phyloP scores from a whole-genome alignment of 2,113 vertebrate genomes.

The Mesembrinibis cayennensis region DNA sequence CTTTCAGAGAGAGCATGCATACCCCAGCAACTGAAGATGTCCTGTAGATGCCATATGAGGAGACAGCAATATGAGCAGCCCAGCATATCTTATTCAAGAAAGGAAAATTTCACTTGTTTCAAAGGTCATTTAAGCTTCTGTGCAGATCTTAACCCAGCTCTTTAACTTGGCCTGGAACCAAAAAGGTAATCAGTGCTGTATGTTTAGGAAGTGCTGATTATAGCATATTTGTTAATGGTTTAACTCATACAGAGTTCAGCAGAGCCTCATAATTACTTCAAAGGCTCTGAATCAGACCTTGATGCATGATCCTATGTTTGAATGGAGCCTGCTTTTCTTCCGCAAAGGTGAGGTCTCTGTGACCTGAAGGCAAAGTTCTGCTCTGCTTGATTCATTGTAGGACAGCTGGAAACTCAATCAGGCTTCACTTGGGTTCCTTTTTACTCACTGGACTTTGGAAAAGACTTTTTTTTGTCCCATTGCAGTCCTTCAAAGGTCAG shows the following conservation, averaged over 20 bases:
- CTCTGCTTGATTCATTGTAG: not conserved
- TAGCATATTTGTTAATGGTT: not conserved
- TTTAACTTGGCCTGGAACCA: not conserved
- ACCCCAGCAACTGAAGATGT: not conserved
- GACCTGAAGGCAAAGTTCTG: not conserved
- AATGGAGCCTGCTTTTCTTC: not conserved
- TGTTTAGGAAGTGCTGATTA: not conserved
- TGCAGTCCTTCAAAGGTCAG: not conserved
- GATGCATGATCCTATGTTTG: not conserved
- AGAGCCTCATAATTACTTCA: not conserved
- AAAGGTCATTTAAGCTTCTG: not conserved
- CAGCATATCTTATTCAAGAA: not conserved
- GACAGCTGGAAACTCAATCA: not conserved
- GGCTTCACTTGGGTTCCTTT: not conserved
- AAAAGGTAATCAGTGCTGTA: not conserved
- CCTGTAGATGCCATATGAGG: not conserved
- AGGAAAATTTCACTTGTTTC: not conserved
- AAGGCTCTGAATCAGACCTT: not conserved
- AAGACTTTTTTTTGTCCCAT: not conserved
- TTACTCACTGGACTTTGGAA: not conserved
- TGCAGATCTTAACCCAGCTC: not conserved
- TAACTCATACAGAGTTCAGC: not conserved
- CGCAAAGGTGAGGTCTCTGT: not conserved
- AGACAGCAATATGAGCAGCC: not conserved
- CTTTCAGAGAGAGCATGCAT: not conserved